These are phyloP conservation scores for Drosophila micromelanica DNA, from an alignment of 1,140 invertebrate species.

Conservation along the genomic window DNA sequence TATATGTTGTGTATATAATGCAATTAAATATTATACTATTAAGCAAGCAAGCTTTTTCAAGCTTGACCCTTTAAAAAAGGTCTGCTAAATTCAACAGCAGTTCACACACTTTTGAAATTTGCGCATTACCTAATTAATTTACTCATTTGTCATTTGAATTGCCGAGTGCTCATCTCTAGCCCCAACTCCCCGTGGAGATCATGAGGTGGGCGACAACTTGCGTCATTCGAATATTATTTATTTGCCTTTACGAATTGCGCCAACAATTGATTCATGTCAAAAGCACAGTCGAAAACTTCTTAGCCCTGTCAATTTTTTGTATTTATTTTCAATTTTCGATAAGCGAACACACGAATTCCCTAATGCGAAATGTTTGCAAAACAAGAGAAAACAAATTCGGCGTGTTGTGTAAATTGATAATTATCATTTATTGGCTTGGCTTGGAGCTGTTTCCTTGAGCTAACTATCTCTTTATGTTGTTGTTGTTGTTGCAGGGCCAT, in stretches of 20 bases:
- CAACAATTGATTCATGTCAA: constrained; percentile 29
- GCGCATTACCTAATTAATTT: too few species aligned
- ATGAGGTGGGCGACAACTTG: constrained; percentile 20
- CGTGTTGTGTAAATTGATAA: constrained; percentile 51
- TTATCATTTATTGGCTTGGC: constrained; percentile 37
- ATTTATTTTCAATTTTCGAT: background rate
- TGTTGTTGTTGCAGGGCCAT: constrained; percentile 21
- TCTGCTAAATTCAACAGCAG: too few species aligned
- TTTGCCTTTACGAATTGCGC: constrained; percentile 32
- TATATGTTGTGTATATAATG: too few species aligned
- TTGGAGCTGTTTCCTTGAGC: constrained; percentile 4
- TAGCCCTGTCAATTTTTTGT: background rate
- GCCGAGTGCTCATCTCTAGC: constrained; percentile 12
- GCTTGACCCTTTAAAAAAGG: too few species aligned
- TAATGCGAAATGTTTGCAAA: constrained; percentile 16
- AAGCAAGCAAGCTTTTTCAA: too few species aligned
- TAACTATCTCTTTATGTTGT: background rate
- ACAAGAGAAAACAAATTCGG: constrained; percentile 13
- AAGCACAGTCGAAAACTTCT: constrained; percentile 1
- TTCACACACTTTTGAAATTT: too few species aligned
- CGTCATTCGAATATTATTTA: constrained; percentile 44
- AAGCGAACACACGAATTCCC: constrained; percentile 24
- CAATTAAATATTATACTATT: too few species aligned
- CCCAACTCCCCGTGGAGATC: background rate
- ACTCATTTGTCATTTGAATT: background rate